A percentile compares a stretch with the other conserved stretches of the same genome.
phyloP scores from a whole-genome alignment of 37 sponge, comb jelly and placozoan species.

The Petrosia ficiformis region DNA sequence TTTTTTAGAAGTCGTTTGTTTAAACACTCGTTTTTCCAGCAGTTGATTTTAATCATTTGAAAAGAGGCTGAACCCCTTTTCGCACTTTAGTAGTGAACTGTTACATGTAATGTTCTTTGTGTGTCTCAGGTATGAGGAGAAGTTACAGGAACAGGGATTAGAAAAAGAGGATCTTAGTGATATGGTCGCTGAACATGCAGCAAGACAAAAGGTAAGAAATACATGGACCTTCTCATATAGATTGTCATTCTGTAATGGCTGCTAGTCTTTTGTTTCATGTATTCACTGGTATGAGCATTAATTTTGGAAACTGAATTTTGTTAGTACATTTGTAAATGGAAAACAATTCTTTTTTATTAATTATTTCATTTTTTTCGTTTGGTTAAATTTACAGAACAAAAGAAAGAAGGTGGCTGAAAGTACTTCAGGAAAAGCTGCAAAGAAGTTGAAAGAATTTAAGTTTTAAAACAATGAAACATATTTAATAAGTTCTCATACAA shows the following conservation, averaged over 20 bases:
- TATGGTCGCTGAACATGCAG: conserved; percentile 92
- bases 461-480: conserved; percentile 59
- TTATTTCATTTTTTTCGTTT: no score
- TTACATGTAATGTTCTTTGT: no score
- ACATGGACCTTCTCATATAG: not conserved
- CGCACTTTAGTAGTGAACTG: no score
- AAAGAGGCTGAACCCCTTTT: no score
- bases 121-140: conserved; percentile 89
- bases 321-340: no score
- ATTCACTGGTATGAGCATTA: conserved; percentile 8
- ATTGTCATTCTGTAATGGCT: not conserved
- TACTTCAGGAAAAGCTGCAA: conserved; percentile 50
- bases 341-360: no score
- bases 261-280: not conserved
- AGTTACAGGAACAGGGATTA: conserved; percentile 60
- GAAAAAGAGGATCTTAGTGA: conserved; percentile 86
- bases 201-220: conserved; percentile 66
- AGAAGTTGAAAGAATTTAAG: conserved; percentile 85
- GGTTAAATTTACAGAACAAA: conserved; percentile 31
- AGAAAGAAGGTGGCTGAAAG: conserved; percentile 37
- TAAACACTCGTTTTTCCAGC: no score
- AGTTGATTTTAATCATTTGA: no score
- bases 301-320: no score
- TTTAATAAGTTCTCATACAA: no score
- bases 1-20: no score